Evolutionary conservation across 2,113 vertebrate genomes (phyloP).

Genomic region (Prochilodus magdalenae): DNA sequence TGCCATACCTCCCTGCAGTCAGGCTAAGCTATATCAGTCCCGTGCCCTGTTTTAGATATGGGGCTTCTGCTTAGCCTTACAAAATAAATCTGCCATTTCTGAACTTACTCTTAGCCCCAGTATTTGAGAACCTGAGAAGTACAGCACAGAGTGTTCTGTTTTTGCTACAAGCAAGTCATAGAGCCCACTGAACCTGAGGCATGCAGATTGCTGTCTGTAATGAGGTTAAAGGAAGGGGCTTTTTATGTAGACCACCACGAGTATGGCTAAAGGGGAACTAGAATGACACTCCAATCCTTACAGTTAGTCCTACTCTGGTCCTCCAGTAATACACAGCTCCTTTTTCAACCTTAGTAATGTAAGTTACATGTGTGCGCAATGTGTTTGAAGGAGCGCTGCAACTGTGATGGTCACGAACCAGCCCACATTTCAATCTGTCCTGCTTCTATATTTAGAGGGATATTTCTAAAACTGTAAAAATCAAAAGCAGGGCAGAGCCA

Average conservation of each 20-base stretch:
- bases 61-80: neutral
- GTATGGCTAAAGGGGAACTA: neutral
- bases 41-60: neutral
- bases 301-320: neutral
- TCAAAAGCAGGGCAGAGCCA: constrained; percentile 42
- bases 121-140: neutral
- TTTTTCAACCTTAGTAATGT: neutral
- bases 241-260: neutral
- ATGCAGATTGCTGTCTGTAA: constrained; percentile 16
- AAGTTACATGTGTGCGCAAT: neutral
- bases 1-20: no score
- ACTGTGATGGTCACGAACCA: constrained; percentile 15
- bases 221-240: constrained; percentile 6
- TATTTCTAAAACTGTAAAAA: constrained; percentile 59
- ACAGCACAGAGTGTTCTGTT: neutral
- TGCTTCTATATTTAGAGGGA: constrained; percentile 39
- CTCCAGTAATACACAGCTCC: neutral
- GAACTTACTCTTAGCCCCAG: neutral
- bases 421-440: constrained; percentile 34
- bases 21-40: neutral
- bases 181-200: constrained; percentile 1
- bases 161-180: neutral
- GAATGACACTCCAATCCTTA: constrained; percentile 16
- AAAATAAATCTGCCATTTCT: neutral
- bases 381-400: neutral